Conservation (phyloP, 2,888 invertebrate genomes). For the Rhagonycha lutea region DNA sequence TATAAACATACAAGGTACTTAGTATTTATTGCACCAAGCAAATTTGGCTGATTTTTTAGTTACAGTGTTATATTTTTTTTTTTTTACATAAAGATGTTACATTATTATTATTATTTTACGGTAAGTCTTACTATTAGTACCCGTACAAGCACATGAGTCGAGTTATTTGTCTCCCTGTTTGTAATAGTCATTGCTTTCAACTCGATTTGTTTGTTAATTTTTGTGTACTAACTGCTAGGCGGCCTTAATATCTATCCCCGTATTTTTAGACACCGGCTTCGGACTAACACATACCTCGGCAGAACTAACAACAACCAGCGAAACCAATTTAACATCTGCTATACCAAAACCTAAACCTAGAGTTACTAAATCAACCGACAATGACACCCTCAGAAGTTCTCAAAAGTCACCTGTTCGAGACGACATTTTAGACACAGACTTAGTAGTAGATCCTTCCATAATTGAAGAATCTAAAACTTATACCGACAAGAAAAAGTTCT, state of each 20-base stretch:
- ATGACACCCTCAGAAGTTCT: constrained; percentile 19
- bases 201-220: constrained; percentile 21
- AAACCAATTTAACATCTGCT: constrained; percentile 45
- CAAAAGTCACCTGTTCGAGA: constrained; percentile 33
- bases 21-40: constrained; percentile 31
- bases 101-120: constrained; percentile 23
- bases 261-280: constrained; percentile 55
- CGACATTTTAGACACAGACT: constrained; percentile 22
- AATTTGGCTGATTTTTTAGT: constrained; percentile 36
- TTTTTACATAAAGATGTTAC: constrained; percentile 27
- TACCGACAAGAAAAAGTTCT: constrained; percentile 58
- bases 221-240: constrained; percentile 47
- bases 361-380: constrained; percentile 38
- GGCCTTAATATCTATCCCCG: constrained; percentile 51
- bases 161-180: constrained; percentile 41
- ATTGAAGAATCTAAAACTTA: constrained; percentile 49
- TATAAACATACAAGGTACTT: constrained; percentile 24
- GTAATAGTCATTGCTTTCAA: constrained; percentile 32
- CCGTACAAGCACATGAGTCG: constrained; percentile 26
- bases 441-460: constrained; percentile 27
- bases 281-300: constrained; percentile 46
- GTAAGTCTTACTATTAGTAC: constrained; percentile 32
- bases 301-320: constrained; percentile 37
- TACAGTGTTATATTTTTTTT: constrained; percentile 37
- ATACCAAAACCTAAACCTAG: constrained; percentile 47